Evolutionary conservation across 1,140 invertebrate species (phyloP).

Genomic region (Drosophila seguyi): DNA sequence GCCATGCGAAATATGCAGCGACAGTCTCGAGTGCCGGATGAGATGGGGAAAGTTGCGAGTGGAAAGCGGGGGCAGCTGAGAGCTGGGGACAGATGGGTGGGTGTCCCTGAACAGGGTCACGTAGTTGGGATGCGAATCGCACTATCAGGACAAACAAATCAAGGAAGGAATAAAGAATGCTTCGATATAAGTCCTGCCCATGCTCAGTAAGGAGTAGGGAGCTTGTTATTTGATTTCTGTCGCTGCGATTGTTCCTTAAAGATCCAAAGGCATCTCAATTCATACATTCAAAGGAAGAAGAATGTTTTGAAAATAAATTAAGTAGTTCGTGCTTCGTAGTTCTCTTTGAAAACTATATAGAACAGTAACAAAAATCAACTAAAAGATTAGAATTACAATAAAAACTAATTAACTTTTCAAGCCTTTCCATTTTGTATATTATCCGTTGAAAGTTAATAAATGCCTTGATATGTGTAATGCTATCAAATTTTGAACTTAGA

Average conservation of each 20-base stretch:
- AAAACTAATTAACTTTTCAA: neutral
- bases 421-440: neutral
- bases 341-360: neutral
- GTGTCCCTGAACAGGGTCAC: conserved; percentile 58
- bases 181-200: neutral
- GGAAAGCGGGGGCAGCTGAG: neutral
- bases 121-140: conserved; percentile 67
- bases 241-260: neutral
- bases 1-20: conserved; percentile 63
- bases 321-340: neutral
- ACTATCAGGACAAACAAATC: conserved; percentile 48
- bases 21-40: conserved; percentile 37
- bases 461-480: conserved; percentile 1
- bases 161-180: conserved; percentile 4
- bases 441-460: neutral
- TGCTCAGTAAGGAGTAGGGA: neutral
- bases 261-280: neutral
- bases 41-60: neutral
- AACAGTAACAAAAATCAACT: neutral
- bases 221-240: neutral
- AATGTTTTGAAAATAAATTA: neutral
- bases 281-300: neutral
- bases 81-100: neutral
- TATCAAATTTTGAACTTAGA: neutral
- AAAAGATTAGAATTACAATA: neutral